Evolutionary conservation across 1,140 invertebrate genomes (phyloP).

Genomic region (Carposina sasakii): DNA sequence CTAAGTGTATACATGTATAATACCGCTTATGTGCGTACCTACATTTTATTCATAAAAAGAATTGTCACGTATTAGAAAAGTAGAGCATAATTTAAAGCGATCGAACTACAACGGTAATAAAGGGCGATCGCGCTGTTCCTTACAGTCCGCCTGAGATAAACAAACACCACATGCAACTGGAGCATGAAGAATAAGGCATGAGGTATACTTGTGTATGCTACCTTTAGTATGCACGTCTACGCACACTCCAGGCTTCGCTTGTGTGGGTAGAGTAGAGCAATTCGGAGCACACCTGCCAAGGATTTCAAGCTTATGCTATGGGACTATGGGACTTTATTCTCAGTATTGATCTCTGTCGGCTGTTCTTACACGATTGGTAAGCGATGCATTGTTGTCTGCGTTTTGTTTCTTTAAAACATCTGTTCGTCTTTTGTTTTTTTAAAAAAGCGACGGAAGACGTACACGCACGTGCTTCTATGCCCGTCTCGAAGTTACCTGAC

Average conservation of each 20-base stretch:
- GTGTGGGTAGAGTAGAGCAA: no score
- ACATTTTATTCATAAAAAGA: no score
- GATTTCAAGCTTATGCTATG: slow-evolving; percentile 25
- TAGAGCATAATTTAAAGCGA: slow-evolving; percentile 38
- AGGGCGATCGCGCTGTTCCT: slow-evolving; percentile 41
- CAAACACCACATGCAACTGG: no score
- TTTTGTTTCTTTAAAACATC: slow-evolving; percentile 39
- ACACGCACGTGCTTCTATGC: slow-evolving; percentile 18
- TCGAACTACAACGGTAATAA: slow-evolving; percentile 33
- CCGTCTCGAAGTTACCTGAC: no score
- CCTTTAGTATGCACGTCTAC: no score
- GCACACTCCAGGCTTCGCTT: no score
- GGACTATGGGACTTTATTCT: slow-evolving; percentile 26
- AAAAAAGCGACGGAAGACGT: no score
- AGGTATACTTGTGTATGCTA: no score
- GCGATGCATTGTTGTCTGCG: slow-evolving; percentile 34
- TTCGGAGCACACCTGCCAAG: slow-evolving; percentile 55
- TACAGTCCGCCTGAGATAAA: slow-evolving; percentile 22
- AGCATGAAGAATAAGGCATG: no score
- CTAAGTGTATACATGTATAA: no score
- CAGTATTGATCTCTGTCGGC: slow-evolving; percentile 39
- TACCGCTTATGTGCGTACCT: no score
- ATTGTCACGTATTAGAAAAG: slow-evolving; percentile 27
- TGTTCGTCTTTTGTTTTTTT: slow-evolving; percentile 38
- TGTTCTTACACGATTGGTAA: slow-evolving; percentile 27